These are phyloP conservation scores for Amia ocellicauda DNA, from an alignment of 2,113 vertebrate genomes.

Conservation along the genomic window DNA sequence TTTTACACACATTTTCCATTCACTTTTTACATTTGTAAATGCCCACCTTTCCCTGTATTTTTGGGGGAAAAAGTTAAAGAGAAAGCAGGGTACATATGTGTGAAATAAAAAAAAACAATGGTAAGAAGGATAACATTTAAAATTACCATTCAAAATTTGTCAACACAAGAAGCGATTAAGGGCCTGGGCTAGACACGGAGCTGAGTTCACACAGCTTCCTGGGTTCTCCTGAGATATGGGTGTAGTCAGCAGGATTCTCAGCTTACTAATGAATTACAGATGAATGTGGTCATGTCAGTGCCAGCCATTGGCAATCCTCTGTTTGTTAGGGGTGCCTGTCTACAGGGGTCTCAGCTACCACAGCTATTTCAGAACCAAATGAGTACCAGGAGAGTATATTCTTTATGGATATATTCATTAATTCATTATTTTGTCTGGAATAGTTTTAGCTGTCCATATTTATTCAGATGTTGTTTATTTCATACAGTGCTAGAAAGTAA, in stretches of 20 bases:
- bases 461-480: not conserved
- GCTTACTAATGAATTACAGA: not conserved
- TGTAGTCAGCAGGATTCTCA: not conserved
- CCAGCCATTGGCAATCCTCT: not conserved
- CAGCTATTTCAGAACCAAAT: too few species aligned
- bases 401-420: slow-evolving; percentile 10
- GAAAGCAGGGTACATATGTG: too few species aligned
- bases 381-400: not conserved
- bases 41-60: too few species aligned
- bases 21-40: too few species aligned
- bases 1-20: too few species aligned
- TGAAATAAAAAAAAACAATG: too few species aligned
- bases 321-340: not conserved
- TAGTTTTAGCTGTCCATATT: not conserved
- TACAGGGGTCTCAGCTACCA: too few species aligned
- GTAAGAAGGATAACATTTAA: too few species aligned
- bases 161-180: not conserved
- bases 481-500: not conserved
- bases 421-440: not conserved
- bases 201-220: not conserved
- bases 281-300: not conserved
- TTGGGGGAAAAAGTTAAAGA: too few species aligned
- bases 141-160: slow-evolving; percentile 7
- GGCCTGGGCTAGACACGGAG: not conserved
- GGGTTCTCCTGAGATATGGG: not conserved